phyloP scores from a whole-genome alignment of 2,888 invertebrate genomes.

The Lacanobia wlatinum region DNA sequence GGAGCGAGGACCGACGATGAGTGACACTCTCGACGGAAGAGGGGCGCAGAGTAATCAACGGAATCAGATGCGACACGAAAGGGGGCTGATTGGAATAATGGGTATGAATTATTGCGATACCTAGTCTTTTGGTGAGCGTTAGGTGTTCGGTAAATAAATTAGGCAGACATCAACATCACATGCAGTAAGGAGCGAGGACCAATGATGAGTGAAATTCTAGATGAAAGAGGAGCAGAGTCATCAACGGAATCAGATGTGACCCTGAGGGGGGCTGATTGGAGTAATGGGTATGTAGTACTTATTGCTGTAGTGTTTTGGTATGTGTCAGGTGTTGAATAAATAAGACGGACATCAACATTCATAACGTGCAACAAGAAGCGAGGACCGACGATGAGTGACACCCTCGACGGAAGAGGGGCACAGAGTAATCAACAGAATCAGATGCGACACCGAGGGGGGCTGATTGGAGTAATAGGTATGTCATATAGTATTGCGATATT shows the following conservation, averaged over 20 bases:
- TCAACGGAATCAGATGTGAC: conserved; percentile 4
- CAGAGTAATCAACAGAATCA: conserved; percentile 4
- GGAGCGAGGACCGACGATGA: conserved; percentile 40
- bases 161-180: conserved; percentile 57
- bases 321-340: conserved; percentile 30
- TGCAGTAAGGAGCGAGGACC: conserved; percentile 15
- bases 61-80: not conserved
- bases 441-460: not conserved
- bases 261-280: conserved; percentile 24
- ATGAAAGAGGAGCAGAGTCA: conserved; percentile 24
- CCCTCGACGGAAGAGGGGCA: conserved; percentile 22
- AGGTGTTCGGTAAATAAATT: conserved; percentile 38
- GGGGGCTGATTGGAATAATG: conserved; percentile 2
- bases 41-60: conserved; percentile 23
- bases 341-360: conserved; percentile 57
- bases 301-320: not conserved
- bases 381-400: no score
- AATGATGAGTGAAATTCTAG: no score
- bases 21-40: conserved; percentile 41
- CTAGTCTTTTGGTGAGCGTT: not conserved
- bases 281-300: conserved; percentile 34
- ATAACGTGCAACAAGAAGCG: conserved; percentile 31
- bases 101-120: not conserved
- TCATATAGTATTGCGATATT: conserved; percentile 1
- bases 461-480: conserved; percentile 4